Conservation (phyloP, 2,888 invertebrate genomes). For the Lycaena phlaeas region DNA sequence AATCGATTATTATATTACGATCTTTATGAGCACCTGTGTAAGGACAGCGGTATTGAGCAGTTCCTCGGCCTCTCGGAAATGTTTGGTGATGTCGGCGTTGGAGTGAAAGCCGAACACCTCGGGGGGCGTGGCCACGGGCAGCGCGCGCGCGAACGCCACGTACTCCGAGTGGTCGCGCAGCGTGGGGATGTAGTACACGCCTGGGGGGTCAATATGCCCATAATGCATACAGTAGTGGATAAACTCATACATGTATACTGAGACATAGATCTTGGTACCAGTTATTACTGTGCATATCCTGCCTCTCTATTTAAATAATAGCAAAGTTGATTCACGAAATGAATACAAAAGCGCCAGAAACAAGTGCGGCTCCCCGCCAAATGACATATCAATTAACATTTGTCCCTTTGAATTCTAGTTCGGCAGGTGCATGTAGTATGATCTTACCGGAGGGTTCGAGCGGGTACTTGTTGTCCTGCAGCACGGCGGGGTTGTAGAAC, state of each 20-base stretch:
- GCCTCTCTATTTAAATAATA: no score
- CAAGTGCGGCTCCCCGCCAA: no score
- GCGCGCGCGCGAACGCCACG: slow-evolving; percentile 75
- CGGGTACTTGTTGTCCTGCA: slow-evolving; percentile 74
- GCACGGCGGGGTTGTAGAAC: slow-evolving; percentile 84
- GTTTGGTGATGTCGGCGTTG: slow-evolving; percentile 94
- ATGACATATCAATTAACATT: neutral
- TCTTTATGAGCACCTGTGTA: slow-evolving; percentile 81
- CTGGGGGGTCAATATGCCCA: no score
- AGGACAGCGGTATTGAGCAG: slow-evolving; percentile 81
- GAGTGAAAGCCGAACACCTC: slow-evolving; percentile 93
- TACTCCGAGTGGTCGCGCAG: slow-evolving; percentile 82
- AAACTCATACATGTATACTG: neutral
- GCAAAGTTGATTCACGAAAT: no score
- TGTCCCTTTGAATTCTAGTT: no score
- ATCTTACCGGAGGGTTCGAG: slow-evolving; percentile 76
- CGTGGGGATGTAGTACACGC: slow-evolving; percentile 80
- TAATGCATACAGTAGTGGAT: neutral
- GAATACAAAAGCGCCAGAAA: no score
- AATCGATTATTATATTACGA: no score
- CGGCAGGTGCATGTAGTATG: no score
- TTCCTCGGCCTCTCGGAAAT: slow-evolving; percentile 87
- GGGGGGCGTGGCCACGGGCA: slow-evolving; percentile 86
- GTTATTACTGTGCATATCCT: no score
- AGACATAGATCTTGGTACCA: no score